Evolutionary conservation across 2,113 vertebrate species (phyloP).

Genomic region (Xiphophorus hellerii): DNA sequence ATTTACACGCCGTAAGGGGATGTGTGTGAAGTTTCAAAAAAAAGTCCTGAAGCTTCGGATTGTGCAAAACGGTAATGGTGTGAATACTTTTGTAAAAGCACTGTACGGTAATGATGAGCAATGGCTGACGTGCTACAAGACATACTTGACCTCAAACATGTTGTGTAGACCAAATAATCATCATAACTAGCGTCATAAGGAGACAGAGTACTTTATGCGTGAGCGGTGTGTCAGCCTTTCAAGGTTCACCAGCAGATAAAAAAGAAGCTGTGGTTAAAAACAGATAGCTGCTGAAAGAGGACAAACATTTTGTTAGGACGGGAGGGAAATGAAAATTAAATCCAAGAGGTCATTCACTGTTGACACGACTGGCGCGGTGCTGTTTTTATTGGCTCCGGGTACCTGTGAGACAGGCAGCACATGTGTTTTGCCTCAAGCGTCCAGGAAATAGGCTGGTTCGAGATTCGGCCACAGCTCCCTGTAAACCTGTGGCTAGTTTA

Average conservation of each 20-base stretch:
- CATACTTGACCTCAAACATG: background rate
- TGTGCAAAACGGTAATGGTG: background rate
- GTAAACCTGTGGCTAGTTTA: constrained; percentile 62
- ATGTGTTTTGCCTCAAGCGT: constrained; percentile 72
- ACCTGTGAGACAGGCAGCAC: constrained; percentile 30
- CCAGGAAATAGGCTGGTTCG: constrained; percentile 54
- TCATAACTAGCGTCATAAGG: background rate
- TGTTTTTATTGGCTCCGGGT: constrained; percentile 67
- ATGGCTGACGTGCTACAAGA: background rate
- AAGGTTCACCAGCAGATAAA: constrained; percentile 37
- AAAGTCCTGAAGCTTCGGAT: too few relatives aligned
- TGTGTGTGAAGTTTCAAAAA: too few relatives aligned
- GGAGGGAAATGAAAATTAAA: constrained; percentile 68
- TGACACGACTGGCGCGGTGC: constrained; percentile 49
- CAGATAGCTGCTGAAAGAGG: constrained; percentile 37
- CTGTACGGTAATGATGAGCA: background rate
- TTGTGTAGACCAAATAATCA: background rate
- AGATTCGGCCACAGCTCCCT: constrained; percentile 7
- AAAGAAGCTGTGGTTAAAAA: constrained; percentile 22
- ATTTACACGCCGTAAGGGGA: too few relatives aligned
- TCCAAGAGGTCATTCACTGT: constrained; percentile 63
- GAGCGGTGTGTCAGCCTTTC: constrained; percentile 22
- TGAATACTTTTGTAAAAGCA: background rate
- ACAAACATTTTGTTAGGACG: constrained; percentile 31
- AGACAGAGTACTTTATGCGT: background rate